These are phyloP conservation scores for Drosophila monieri DNA, from an alignment of 2,888 invertebrate genomes.

Conservation along the genomic window DNA sequence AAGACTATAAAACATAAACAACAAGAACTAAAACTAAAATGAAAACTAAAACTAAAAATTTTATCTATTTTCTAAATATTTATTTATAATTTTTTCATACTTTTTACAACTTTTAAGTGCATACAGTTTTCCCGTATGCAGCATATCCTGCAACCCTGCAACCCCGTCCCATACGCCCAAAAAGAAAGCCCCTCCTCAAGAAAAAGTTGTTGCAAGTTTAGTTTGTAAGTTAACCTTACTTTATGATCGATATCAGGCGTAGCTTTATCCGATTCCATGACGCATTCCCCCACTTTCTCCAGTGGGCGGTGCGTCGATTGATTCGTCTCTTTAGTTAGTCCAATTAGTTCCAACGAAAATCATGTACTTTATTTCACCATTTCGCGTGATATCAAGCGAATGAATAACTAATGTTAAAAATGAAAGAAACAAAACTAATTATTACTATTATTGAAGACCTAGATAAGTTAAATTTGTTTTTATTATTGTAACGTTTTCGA, in stretches of 20 bases:
- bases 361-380: slow-evolving; percentile 49
- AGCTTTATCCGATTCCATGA: slow-evolving; percentile 67
- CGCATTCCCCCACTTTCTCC: slow-evolving; percentile 26
- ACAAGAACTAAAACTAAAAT: slow-evolving; percentile 41
- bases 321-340: slow-evolving; percentile 66
- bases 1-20: slow-evolving; percentile 62
- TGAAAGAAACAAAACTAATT: slow-evolving; percentile 31
- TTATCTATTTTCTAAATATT: slow-evolving; percentile 77
- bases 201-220: slow-evolving; percentile 69
- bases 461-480: slow-evolving; percentile 49
- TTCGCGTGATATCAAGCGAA: slow-evolving; percentile 18
- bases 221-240: slow-evolving; percentile 61
- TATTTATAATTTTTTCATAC: slow-evolving; percentile 76
- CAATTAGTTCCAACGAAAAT: slow-evolving; percentile 67
- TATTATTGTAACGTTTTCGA: slow-evolving; percentile 44
- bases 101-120: slow-evolving; percentile 59
- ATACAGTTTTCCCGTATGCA: slow-evolving; percentile 57
- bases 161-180: slow-evolving; percentile 1
- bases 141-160: slow-evolving; percentile 6
- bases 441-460: slow-evolving; percentile 47
- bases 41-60: slow-evolving; percentile 45
- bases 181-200: slow-evolving; percentile 11
- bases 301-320: slow-evolving; percentile 32
- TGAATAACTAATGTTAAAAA: slow-evolving; percentile 55
- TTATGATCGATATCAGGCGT: slow-evolving; percentile 69